These are phyloP conservation scores for Saturnia japonica DNA, from an alignment of 2,888 invertebrate genomes.

Conservation along the genomic window DNA sequence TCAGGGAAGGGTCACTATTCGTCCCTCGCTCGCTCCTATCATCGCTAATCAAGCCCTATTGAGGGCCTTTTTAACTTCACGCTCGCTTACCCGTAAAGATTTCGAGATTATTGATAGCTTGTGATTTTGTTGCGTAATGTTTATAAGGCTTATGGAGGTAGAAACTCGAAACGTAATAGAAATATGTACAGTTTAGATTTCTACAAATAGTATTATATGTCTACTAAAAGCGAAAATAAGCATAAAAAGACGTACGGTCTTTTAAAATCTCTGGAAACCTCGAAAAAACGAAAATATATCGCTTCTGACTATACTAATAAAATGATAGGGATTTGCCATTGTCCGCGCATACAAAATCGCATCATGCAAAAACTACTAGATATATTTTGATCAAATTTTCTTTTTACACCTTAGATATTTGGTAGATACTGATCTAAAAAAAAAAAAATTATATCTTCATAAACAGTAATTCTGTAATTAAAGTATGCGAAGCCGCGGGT, in stretches of 20 bases:
- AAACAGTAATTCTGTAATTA: too few relatives aligned
- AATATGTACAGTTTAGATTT: not conserved
- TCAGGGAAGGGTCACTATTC: constrained; percentile 63
- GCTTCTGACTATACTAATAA: too few relatives aligned
- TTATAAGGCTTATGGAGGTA: not conserved
- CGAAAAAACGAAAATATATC: too few relatives aligned
- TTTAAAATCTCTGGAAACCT: not conserved
- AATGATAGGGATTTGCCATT: too few relatives aligned
- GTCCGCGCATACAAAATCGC: too few relatives aligned
- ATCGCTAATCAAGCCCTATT: constrained; percentile 73
- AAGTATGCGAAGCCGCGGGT: too few relatives aligned
- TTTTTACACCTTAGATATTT: too few relatives aligned
- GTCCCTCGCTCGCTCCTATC: constrained; percentile 48
- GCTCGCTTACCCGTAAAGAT: constrained; percentile 30
- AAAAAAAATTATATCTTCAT: too few relatives aligned
- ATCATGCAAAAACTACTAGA: too few relatives aligned
- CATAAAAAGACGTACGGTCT: not conserved
- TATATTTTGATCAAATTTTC: too few relatives aligned
- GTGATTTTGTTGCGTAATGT: constrained; percentile 18
- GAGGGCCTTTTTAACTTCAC: constrained; percentile 49
- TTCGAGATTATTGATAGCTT: constrained; percentile 25
- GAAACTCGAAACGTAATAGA: not conserved
- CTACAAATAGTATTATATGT: not conserved
- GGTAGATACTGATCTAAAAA: too few relatives aligned
- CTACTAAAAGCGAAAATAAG: not conserved